Base-by-base conservation (phyloP, 2,113 vertebrate genomes). In the Gallinago media region DNA sequence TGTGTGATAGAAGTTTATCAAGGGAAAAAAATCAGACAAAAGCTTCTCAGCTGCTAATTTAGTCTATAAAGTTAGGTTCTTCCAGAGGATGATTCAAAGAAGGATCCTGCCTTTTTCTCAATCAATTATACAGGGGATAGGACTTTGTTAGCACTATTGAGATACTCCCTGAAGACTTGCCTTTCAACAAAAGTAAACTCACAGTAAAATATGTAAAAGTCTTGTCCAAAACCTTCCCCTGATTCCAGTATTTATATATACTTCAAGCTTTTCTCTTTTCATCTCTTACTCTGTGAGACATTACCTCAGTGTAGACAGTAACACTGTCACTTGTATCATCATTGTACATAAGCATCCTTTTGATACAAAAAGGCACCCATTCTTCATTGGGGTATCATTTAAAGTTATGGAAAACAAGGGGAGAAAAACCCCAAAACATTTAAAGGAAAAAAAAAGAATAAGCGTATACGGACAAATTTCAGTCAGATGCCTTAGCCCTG, bases 41-140 rank as follows among this genome's bases (percentile, higher is more conserved):
- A 72, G 46, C 25, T 92, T 92, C 67, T 84, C 12, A 55, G 36
- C 38, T 66, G 49, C 59, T 94, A 90, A 90, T 93, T 94, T 83
- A 50, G 75, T 70, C 70, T 54, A 27, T 82, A 83, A 83, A 83
- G 49, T 47, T 70, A 42, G 6, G 11, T 67, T 77, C 62, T 93
- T 92, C 67, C 40, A 80, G 40, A 52, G 27, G 8, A 49, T 73
- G 85, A 92, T 73, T 93, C 54, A 85, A 85, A 73, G 54, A 17
- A 70, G 75, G 19, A 93, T 29, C n/a, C 63, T 90, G 31, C 17
- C 27, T 54, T 90, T 87, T 77, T 66, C 54, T 85, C 74, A 88
- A 27, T 95, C 54, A 85, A 27, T 90, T 70, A 44, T 72, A 40
- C 23, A 36, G 27, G 54, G 19, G 34, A 36, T 36, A 47, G 54